These are phyloP conservation scores for Sarcophaga caerulescens DNA, from an alignment of 2,888 invertebrate species.

Conservation along the genomic window DNA sequence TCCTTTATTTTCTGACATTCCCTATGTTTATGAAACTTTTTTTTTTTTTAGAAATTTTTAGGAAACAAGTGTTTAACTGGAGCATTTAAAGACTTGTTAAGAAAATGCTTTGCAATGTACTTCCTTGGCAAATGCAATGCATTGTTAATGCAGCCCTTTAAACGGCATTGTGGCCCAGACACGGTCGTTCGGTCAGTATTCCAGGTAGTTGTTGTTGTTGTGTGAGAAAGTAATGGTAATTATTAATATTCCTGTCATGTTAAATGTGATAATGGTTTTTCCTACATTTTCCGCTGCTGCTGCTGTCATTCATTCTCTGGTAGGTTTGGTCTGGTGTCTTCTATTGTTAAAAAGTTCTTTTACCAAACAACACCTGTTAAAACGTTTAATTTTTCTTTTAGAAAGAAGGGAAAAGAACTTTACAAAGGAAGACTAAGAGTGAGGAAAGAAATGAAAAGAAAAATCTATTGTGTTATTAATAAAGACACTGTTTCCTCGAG, in stretches of 20 bases:
- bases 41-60: too few relatives aligned
- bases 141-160: not conserved
- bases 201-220: not conserved
- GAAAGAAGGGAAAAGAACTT: too few relatives aligned
- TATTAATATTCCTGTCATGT: conserved; percentile 68
- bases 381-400: conserved; percentile 7
- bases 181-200: not conserved
- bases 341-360: conserved; percentile 43
- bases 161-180: not conserved
- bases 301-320: not conserved
- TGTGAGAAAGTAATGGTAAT: conserved; percentile 64
- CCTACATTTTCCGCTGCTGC: conserved; percentile 24
- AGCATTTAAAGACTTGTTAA: too few relatives aligned
- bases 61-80: too few relatives aligned
- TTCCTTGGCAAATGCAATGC: not conserved
- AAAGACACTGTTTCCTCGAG: too few relatives aligned
- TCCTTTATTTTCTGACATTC: too few relatives aligned
- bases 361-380: conserved; percentile 47
- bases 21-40: too few relatives aligned
- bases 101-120: not conserved
- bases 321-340: not conserved
- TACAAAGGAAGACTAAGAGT: too few relatives aligned
- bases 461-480: too few relatives aligned
- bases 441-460: too few relatives aligned
- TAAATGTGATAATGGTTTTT: conserved; percentile 67